phyloP scores from a whole-genome alignment of 2,888 invertebrate genomes.

The Hedya salicella region DNA sequence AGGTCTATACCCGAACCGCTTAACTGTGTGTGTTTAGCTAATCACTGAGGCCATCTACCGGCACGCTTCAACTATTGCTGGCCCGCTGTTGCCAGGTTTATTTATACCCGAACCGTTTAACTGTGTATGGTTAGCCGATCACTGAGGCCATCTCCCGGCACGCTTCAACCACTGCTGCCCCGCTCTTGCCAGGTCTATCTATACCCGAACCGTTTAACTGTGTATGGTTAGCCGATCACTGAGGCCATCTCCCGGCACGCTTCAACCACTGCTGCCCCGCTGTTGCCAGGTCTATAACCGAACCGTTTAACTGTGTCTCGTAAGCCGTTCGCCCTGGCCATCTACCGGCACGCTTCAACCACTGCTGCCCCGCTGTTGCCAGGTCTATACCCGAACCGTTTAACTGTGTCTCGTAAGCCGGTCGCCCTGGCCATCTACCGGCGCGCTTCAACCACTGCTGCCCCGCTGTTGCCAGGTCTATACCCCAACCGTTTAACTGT shows the following conservation, averaged over 20 bases:
- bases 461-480: constrained; percentile 89
- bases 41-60: constrained; percentile 90
- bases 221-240: constrained; percentile 87
- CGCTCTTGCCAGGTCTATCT: constrained; percentile 89
- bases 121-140: no score
- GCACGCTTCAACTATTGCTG: constrained; percentile 94
- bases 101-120: neutral
- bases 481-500: no score
- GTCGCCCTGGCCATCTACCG: constrained; percentile 90
- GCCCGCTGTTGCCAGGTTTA: constrained; percentile 90
- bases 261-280: constrained; percentile 94
- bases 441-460: constrained; percentile 94
- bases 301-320: no score
- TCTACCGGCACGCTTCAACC: no score
- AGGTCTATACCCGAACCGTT: no score
- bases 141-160: constrained; percentile 91
- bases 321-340: no score
- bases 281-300: constrained; percentile 86
- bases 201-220: no score
- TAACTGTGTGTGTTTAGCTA: no score
- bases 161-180: constrained; percentile 94
- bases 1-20: constrained; percentile 76
- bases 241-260: constrained; percentile 91
- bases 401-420: no score
- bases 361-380: no score